Evolutionary conservation across 2,113 vertebrate species (phyloP), one percentile per base, ranked within the genome.

Genomic region (Varanus komodoensis): DNA sequence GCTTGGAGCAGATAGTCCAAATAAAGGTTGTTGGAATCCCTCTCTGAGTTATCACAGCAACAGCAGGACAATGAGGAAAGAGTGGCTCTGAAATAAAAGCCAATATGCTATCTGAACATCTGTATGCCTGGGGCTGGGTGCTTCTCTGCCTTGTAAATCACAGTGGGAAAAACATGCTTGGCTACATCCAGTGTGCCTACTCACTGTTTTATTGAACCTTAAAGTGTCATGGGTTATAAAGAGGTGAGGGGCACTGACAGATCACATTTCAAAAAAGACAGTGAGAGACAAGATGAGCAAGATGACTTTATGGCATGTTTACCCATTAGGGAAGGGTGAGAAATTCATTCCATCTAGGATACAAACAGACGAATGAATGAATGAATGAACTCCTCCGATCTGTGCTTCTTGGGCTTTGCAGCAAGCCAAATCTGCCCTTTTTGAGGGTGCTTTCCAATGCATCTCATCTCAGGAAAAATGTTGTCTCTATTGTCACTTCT

Each of bases 1-100:
- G 61, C 73, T 93, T 82, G 89, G 54, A 92, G 81, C 91, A 94
- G 92, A 92, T 1, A n/a, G 81, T 95, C 90, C 92, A 91, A 86
- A 86, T 89, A 87, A 95, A 95, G 88, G 88, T 89, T 7, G 69
- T 57, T 91, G 82, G 64, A 25, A 5, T 75, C 81, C 82, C 25
- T 91, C 74, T 64, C 80, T 94, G 93, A 93, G 93, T 95, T 89
- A 91, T 87, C 82, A 71, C 1, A 25, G 67, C 74, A 34, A 57
- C 44, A 19, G 91, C 85, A 68, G 85, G 29, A 90, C 64, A 1
- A 19, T 44, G 17, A 87, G 61, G 7, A 61, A 73, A 80, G 86
- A 69, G 82, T 44, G 27, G 19, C 9, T 82, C 84, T 57, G 9
- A 44, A 3, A 75, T 19, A 91, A 86, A 83, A 90, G 86, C 1